Evolutionary conservation across 2,888 invertebrate genomes (phyloP).

Genomic region (Marronus borbonicus): DNA sequence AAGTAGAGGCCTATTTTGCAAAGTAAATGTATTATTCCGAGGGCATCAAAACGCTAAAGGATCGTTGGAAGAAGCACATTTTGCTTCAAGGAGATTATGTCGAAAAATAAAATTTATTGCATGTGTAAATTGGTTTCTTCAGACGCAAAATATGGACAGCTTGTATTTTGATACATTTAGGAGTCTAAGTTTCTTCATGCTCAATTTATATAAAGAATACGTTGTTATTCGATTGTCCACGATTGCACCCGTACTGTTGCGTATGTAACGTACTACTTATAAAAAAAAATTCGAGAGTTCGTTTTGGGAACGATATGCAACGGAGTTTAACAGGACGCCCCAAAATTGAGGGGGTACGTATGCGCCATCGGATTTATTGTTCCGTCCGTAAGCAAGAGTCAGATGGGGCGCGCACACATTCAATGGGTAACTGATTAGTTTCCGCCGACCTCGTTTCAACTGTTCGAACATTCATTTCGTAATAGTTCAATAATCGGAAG

Average conservation of each 20-base stretch:
- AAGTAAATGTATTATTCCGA: too few relatives aligned
- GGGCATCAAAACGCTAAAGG: too few relatives aligned
- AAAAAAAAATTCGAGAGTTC: slow-evolving; percentile 31
- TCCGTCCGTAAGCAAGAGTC: slow-evolving; percentile 40
- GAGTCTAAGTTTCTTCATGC: too few relatives aligned
- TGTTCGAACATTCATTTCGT: slow-evolving; percentile 59
- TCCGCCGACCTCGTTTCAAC: slow-evolving; percentile 62
- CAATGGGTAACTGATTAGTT: slow-evolving; percentile 65
- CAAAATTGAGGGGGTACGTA: slow-evolving; percentile 7
- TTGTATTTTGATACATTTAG: too few relatives aligned
- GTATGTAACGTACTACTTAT: slow-evolving; percentile 12
- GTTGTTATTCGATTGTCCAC: background rate
- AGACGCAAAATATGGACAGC: too few relatives aligned
- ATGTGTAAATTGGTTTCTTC: too few relatives aligned
- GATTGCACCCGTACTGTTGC: background rate
- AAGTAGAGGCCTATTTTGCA: too few relatives aligned
- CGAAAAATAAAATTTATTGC: too few relatives aligned
- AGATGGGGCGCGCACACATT: slow-evolving; percentile 54
- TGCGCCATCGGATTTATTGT: slow-evolving; percentile 53
- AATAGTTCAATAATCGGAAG: slow-evolving; percentile 65
- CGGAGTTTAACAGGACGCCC: slow-evolving; percentile 21
- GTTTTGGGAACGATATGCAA: slow-evolving; percentile 14
- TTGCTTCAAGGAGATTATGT: too few relatives aligned
- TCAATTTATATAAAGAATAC: background rate
- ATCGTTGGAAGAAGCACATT: too few relatives aligned